Conservation (phyloP, 2,797 vertebrate genomes). For the Myiotriccus ornatus region DNA sequence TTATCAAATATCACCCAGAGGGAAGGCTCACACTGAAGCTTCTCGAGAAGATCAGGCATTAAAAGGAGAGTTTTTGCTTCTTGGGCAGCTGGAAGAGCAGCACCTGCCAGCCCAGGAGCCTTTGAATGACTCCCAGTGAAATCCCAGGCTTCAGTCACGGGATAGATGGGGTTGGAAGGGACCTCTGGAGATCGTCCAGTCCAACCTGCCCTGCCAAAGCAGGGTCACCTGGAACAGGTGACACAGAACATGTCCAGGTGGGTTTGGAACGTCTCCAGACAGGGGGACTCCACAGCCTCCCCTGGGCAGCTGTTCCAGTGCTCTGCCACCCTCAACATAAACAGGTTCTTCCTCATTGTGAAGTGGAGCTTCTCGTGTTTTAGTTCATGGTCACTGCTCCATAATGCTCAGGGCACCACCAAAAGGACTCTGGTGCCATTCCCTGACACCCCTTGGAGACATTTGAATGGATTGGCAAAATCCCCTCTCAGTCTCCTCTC, state of each 20-base stretch:
- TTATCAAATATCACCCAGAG: neutral
- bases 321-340: neutral
- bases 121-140: neutral
- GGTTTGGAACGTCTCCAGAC: neutral
- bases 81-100: neutral
- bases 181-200: neutral
- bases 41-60: neutral
- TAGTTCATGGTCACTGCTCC: neutral
- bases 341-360: neutral
- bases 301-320: neutral
- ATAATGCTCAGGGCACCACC: rapidly evolving
- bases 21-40: neutral
- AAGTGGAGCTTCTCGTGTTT: neutral
- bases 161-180: neutral
- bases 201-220: neutral
- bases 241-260: neutral
- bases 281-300: neutral
- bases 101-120: neutral
- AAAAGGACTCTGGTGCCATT: neutral
- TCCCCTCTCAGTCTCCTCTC: neutral
- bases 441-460: neutral
- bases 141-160: neutral
- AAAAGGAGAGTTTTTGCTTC: neutral
- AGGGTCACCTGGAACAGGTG: neutral
- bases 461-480: neutral